A percentile compares a stretch with the other conserved stretches of the same genome.
Conservation (phyloP, 1,140 invertebrate genomes). For the Drosophila elegans region DNA sequence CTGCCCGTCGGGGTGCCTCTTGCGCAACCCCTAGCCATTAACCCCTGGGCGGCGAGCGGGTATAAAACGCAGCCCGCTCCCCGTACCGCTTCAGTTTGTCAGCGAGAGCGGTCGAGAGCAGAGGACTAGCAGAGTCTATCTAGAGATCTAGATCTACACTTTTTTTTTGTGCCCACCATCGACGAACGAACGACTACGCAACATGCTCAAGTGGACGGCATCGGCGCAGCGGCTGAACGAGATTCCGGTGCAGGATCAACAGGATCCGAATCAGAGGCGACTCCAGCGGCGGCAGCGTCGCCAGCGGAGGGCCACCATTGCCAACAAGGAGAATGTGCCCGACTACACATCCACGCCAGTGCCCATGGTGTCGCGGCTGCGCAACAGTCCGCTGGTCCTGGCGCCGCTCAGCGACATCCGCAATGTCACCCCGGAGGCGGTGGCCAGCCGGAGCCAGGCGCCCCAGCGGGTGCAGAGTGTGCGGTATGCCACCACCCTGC, state of each 20-base stretch:
- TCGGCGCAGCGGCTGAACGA: constrained; percentile 65
- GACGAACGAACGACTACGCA: constrained; percentile 2
- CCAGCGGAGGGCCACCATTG: constrained; percentile 52
- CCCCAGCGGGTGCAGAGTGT: constrained; percentile 53
- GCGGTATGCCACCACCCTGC: constrained; percentile 71
- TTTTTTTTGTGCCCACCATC: constrained; percentile 12
- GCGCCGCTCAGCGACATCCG: constrained; percentile 75
- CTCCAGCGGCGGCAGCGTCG: constrained; percentile 30
- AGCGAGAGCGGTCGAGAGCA: constrained; percentile 69
- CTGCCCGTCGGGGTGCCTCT: constrained; percentile 51
- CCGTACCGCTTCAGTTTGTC: constrained; percentile 78
- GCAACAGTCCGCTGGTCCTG: constrained; percentile 75
- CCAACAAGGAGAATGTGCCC: constrained; percentile 67
- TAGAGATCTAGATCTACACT: constrained; percentile 9
- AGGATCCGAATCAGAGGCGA: background rate
- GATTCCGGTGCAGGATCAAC: constrained; percentile 6
- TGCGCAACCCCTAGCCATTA: constrained; percentile 47
- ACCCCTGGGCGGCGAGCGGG: constrained; percentile 15
- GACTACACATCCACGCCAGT: constrained; percentile 72
- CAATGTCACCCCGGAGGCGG: constrained; percentile 68
- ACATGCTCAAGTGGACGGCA: constrained; percentile 81
- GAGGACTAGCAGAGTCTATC: constrained; percentile 27
- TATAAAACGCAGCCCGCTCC: constrained; percentile 62
- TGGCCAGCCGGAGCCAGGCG: background rate
- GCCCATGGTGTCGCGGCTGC: constrained; percentile 35